Conservation (phyloP, 1,140 invertebrate species). For the Gryllus bimaculatus region DNA sequence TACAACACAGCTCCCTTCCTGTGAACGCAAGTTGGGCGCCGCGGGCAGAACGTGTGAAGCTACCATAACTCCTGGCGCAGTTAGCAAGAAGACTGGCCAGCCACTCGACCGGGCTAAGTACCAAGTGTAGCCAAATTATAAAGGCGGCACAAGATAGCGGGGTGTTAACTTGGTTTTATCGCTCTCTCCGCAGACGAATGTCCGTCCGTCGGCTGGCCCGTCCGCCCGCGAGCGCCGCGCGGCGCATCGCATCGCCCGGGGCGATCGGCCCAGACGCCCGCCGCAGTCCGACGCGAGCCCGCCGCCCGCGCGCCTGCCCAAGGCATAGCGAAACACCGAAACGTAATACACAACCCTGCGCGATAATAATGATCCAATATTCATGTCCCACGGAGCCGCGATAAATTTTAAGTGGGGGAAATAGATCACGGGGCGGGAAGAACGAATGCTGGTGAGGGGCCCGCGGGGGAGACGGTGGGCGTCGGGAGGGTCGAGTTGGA, state of each 20-base stretch:
- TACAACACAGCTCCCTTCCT: no score
- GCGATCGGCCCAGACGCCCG: no score
- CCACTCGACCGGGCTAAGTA: background rate
- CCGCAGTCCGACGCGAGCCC: no score
- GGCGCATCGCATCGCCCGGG: no score
- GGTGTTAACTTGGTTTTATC: constrained; percentile 4
- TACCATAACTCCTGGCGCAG: background rate
- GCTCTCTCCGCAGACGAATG: background rate
- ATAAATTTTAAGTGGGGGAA: background rate
- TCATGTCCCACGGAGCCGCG: background rate
- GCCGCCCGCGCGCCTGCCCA: no score
- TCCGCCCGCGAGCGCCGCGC: no score
- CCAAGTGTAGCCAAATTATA: background rate
- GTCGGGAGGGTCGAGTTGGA: background rate
- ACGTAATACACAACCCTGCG: background rate
- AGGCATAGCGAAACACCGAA: background rate
- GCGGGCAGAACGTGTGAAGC: background rate
- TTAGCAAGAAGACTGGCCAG: background rate
- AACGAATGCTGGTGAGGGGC: background rate
- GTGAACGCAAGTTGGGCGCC: no score
- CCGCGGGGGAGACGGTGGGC: background rate
- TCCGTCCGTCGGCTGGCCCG: background rate
- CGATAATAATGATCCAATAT: constrained; percentile 2
- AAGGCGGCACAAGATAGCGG: background rate
- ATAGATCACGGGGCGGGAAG: background rate